Conservation (phyloP, 2,113 vertebrate genomes). For the Psophia crepitans region DNA sequence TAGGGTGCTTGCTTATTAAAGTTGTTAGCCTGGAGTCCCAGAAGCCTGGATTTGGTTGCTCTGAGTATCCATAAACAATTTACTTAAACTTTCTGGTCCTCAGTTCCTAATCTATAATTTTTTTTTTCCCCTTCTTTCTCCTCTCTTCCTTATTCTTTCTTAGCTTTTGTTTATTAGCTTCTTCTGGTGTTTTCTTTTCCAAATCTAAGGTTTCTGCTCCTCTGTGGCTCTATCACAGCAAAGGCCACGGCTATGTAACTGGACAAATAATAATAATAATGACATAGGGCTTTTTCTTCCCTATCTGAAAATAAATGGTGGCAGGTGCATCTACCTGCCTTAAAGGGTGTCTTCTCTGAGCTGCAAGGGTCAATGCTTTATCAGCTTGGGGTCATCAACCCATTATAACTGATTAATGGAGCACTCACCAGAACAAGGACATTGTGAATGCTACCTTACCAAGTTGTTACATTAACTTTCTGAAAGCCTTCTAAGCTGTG, state of each 20-base stretch:
- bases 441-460: background rate
- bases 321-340: background rate
- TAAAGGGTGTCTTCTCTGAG: background rate
- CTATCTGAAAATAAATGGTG: background rate
- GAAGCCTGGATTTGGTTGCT: background rate
- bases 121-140: too few relatives aligned
- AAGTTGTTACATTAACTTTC: background rate
- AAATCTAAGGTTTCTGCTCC: background rate
- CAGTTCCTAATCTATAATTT: background rate
- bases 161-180: background rate
- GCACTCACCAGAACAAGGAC: background rate
- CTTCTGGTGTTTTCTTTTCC: background rate
- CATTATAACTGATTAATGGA: slow-evolving; percentile 32
- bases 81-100: background rate
- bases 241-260: background rate
- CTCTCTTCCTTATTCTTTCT: rapidly evolving
- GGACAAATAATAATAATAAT: background rate
- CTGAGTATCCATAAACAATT: background rate
- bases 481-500: background rate
- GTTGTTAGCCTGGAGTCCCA: background rate
- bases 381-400: background rate
- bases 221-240: background rate
- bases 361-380: background rate
- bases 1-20: background rate
- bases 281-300: background rate